Conservation (phyloP, 2,113 vertebrate species). For the Erythrocercus mccallii region DNA sequence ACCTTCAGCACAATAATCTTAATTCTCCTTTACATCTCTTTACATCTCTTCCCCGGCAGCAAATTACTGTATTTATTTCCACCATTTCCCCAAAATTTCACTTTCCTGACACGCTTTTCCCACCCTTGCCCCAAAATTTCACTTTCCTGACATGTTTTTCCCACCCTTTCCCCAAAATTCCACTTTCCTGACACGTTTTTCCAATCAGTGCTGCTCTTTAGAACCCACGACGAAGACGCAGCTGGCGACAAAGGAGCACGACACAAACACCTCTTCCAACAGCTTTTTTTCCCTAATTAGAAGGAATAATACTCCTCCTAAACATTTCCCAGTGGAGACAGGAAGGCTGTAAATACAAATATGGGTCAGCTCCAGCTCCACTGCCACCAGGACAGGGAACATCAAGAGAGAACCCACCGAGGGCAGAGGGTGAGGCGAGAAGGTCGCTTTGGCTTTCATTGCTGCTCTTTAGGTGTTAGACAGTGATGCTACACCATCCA, state of each 20-base stretch:
- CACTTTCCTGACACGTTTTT: not conserved
- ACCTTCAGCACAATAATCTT: not conserved
- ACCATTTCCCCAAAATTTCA: not conserved
- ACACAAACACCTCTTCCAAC: not conserved
- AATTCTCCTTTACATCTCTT: not conserved
- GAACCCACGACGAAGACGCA: accelerated
- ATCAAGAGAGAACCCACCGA: accelerated
- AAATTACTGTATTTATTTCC: not conserved
- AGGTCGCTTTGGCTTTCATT: not conserved
- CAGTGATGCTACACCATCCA: conserved; percentile 43
- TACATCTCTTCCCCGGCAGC: not conserved
- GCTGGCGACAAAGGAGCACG: not conserved
- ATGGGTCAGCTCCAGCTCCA: not conserved
- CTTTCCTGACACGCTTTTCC: not conserved
- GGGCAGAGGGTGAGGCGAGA: not conserved
- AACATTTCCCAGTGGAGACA: not conserved
- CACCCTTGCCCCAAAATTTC: not conserved
- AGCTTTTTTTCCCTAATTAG: not conserved
- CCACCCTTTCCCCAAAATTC: not conserved
- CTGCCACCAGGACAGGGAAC: not conserved
- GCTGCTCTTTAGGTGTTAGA: conserved; percentile 22
- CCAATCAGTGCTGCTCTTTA: not conserved
- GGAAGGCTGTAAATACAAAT: not conserved
- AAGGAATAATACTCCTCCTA: not conserved
- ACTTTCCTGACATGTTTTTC: not conserved